phyloP scores from a whole-genome alignment of 2,888 invertebrate species.

The Melolontha melolontha region DNA sequence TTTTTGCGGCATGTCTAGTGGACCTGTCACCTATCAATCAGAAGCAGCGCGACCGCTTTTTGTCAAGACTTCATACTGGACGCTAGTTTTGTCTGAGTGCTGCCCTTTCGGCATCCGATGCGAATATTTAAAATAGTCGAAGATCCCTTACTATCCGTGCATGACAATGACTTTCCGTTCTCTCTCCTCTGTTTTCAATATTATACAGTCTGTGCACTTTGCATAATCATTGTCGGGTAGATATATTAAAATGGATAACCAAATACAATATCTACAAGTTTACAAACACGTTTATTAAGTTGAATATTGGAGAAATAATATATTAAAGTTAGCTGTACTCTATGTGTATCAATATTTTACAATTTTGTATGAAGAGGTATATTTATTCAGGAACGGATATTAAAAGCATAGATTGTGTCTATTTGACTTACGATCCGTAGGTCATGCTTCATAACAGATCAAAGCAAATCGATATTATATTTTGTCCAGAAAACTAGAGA shows the following conservation, averaged over 20 bases:
- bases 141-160: constrained; percentile 50
- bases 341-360: neutral
- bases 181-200: neutral
- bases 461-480: constrained; percentile 53
- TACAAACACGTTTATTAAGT: too few species aligned
- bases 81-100: constrained; percentile 61
- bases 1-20: constrained; percentile 65
- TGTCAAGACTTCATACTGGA: constrained; percentile 66
- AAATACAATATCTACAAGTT: too few species aligned
- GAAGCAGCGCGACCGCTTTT: constrained; percentile 65
- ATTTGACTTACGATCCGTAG: constrained; percentile 53
- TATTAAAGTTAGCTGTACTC: too few species aligned
- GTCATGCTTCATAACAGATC: constrained; percentile 54
- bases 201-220: neutral
- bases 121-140: constrained; percentile 65
- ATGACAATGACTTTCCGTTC: constrained; percentile 46
- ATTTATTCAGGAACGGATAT: constrained; percentile 40
- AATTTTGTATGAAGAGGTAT: neutral
- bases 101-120: constrained; percentile 56
- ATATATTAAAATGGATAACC: too few species aligned
- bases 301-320: too few species aligned
- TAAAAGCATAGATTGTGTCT: constrained; percentile 48
- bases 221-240: neutral
- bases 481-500: constrained; percentile 43
- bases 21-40: constrained; percentile 67